Conservation (phyloP, 2,113 vertebrate species). For the Acanthisitta chloris region DNA sequence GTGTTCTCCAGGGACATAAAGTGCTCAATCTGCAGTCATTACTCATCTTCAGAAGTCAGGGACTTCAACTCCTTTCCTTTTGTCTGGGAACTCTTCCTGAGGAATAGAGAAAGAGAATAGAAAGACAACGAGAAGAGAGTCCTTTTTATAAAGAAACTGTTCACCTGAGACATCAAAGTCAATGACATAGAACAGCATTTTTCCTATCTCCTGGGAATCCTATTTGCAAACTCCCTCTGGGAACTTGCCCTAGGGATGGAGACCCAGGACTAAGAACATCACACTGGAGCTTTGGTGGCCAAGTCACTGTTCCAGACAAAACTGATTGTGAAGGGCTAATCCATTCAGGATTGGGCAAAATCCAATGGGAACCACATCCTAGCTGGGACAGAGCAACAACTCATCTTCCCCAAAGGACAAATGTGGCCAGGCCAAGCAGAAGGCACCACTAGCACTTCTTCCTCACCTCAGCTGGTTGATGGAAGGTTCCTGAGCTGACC, state of each 20-base stretch:
- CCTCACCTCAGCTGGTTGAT: background rate
- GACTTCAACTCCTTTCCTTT: background rate
- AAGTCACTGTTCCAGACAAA: background rate
- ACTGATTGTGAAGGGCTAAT: background rate
- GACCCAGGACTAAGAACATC: background rate
- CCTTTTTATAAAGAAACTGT: background rate
- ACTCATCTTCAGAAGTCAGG: background rate
- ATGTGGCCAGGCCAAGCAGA: background rate
- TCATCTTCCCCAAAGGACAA: background rate
- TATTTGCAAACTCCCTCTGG: background rate
- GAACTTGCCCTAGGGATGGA: background rate
- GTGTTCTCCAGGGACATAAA: background rate
- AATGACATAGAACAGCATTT: background rate
- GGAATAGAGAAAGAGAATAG: background rate
- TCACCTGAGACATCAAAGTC: background rate
- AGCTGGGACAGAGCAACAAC: background rate
- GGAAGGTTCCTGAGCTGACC: background rate
- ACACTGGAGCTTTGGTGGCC: background rate
- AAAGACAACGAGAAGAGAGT: no score
- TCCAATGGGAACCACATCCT: background rate
- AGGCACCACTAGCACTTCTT: background rate
- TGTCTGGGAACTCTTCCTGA: background rate
- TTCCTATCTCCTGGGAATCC: background rate
- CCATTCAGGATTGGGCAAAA: background rate
- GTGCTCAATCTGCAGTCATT: background rate